Evolutionary conservation across 2,797 vertebrate species (phyloP), one percentile per base, ranked within the genome.

Genomic region (Ceryle rudis): DNA sequence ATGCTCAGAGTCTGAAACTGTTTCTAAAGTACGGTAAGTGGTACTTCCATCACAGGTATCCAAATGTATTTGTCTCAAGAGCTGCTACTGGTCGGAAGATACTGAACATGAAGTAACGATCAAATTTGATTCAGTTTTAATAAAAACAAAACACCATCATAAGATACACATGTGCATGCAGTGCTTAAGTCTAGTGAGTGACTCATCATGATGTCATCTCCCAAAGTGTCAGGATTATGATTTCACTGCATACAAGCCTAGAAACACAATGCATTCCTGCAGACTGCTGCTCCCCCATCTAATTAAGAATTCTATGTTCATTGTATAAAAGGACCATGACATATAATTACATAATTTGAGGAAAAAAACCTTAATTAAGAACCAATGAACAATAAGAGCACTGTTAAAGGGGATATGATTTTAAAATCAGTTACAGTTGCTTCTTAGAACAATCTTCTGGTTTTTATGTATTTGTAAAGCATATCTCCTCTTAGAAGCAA

Each of bases 191-290:
- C 60, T 71, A 51, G 46, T 69, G 54, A 54, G 37, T 90, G 90
- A 95, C 52, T 96, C 96, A 92, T 64, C 47, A 46, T 67, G 73
- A 91, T 84, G 85, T 91, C 93, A 95, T 54, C 71, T 85, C 60
- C 55, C 55, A 37, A 52, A 89, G 81, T 77, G 62, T 91, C 77
- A 80, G 58, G 51, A 81, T 86, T 79, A 62, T 70, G 80, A 93
- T 75, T 91, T 92, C 58, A 19, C 58, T 82, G 39, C 46, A 31
- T 35, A 72, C 28, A 83, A 86, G n/a, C 70, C 79, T 2, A 86
- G 69, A 87, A 88, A 61, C 65, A 85, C 29, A 81, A 81, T 29
- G 46, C 54, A 84, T 74, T 95, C 75, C 80, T 75, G 69, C 57
- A 86, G 66, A 54, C 39, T 83, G 51, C 58, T 81, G 58, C 47